Evolutionary conservation across 2,888 invertebrate species (phyloP).

Genomic region (Nemurella pictetii): DNA sequence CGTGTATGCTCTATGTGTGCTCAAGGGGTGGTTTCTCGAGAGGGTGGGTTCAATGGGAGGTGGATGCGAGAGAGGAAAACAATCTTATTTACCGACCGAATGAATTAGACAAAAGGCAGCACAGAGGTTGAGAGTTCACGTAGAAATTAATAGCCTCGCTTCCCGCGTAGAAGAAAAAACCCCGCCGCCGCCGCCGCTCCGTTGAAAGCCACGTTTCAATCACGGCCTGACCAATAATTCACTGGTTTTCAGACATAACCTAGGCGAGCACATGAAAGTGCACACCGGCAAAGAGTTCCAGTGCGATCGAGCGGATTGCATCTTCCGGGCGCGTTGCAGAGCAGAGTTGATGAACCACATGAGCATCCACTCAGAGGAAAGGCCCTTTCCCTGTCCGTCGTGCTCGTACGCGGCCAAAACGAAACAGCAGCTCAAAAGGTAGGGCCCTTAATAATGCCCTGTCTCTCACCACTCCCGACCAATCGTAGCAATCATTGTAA

Average conservation of each 20-base stretch:
- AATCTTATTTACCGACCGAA: slow-evolving; percentile 27
- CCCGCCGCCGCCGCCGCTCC: not conserved
- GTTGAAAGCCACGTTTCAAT: not conserved
- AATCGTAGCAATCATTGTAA: not conserved
- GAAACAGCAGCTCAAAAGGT: slow-evolving; percentile 57
- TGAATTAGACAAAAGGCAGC: slow-evolving; percentile 25
- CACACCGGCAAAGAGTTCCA: slow-evolving; percentile 60
- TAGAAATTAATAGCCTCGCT: not conserved
- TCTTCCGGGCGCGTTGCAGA: slow-evolving; percentile 59
- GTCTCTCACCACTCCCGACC: not conserved
- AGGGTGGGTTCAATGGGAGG: no score
- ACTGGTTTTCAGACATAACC: slow-evolving; percentile 56
- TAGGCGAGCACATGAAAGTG: slow-evolving; percentile 62
- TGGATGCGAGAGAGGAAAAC: slow-evolving; percentile 3
- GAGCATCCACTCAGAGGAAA: slow-evolving; percentile 56
- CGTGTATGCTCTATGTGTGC: slow-evolving; percentile 1
- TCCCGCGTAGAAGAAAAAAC: not conserved
- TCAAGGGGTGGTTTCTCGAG: slow-evolving; percentile 12
- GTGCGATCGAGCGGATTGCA: slow-evolving; percentile 61
- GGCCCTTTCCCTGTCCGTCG: slow-evolving; percentile 61
- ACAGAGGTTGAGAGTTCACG: slow-evolving; percentile 16
- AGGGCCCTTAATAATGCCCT: slow-evolving; percentile 40
- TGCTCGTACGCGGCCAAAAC: slow-evolving; percentile 62
- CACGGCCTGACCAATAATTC: not conserved
- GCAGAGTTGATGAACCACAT: slow-evolving; percentile 61